Evolutionary conservation across 2,888 invertebrate species (phyloP).

Genomic region (Rhopalosiphum nymphaeae): DNA sequence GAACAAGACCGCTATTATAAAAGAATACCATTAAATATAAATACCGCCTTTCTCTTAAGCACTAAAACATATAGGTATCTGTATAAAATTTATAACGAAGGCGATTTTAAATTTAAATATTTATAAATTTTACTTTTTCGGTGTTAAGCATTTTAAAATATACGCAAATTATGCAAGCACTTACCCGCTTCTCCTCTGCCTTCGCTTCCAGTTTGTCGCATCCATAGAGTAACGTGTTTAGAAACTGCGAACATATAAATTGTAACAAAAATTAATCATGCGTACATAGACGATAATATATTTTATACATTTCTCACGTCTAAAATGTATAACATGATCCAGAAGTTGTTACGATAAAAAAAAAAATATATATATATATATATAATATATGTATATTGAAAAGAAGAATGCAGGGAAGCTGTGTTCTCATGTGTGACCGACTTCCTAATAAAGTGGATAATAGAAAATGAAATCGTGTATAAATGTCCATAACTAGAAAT

Average conservation of each 20-base stretch:
- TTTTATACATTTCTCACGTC: constrained; percentile 36
- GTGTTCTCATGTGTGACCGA: constrained; percentile 55
- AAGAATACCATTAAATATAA: background rate
- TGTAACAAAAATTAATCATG: constrained; percentile 35
- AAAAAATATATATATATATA: constrained; percentile 1
- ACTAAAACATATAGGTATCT: background rate
- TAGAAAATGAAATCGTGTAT: constrained; percentile 55
- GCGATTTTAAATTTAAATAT: constrained; percentile 4
- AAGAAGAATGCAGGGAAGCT: constrained; percentile 42
- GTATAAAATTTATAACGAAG: background rate
- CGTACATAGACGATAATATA: constrained; percentile 4
- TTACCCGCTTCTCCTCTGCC: constrained; percentile 62
- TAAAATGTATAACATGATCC: constrained; percentile 41
- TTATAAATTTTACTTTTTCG: background rate
- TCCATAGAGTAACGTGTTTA: constrained; percentile 65
- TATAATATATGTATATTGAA: background rate
- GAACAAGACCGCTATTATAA: constrained; percentile 13
- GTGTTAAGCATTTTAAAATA: background rate
- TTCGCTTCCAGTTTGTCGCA: constrained; percentile 63
- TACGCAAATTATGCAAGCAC: constrained; percentile 9
- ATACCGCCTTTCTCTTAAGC: constrained; percentile 10
- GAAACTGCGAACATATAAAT: constrained; percentile 59
- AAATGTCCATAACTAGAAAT: constrained; percentile 57
- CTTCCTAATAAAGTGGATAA: constrained; percentile 57
- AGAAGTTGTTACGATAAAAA: constrained; percentile 27